These are phyloP conservation scores for Distichodus sexfasciatus DNA, from an alignment of 2,797 vertebrate species.

Conservation along the genomic window DNA sequence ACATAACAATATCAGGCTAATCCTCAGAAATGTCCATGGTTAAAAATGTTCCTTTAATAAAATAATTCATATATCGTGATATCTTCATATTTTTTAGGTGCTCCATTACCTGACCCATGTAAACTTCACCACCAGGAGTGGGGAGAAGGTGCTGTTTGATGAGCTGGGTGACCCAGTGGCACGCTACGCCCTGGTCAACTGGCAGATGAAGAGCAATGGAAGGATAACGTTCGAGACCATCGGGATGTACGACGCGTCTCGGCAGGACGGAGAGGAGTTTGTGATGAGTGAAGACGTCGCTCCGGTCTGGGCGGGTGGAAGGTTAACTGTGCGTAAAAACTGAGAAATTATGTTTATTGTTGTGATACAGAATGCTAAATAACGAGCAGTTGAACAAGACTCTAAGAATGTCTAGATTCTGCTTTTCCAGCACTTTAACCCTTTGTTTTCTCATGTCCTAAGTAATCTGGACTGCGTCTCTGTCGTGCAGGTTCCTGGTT, in stretches of 20 bases:
- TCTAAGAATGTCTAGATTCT: background rate
- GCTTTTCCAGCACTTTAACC: background rate
- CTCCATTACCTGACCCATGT: slow-evolving; percentile 71
- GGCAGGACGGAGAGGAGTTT: slow-evolving; percentile 68
- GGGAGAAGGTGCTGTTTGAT: slow-evolving; percentile 74
- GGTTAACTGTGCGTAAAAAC: slow-evolving; percentile 54
- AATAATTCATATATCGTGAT: too few species aligned
- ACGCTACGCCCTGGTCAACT: slow-evolving; percentile 75
- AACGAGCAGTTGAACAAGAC: background rate
- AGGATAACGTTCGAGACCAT: slow-evolving; percentile 68
- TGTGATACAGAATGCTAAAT: too few species aligned
- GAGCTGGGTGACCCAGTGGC: slow-evolving; percentile 71
- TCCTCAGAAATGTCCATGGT: too few species aligned
- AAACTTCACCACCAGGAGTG: slow-evolving; percentile 72
- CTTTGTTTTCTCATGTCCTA: background rate
- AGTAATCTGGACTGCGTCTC: too few species aligned
- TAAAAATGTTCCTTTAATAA: too few species aligned
- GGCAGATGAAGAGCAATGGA: slow-evolving; percentile 69
- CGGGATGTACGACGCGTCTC: slow-evolving; percentile 71
- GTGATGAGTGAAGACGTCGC: slow-evolving; percentile 63
- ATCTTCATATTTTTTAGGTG: slow-evolving; percentile 58
- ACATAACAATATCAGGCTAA: too few species aligned
- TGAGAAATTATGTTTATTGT: background rate
- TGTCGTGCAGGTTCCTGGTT: slow-evolving; percentile 66
- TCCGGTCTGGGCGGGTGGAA: slow-evolving; percentile 68